phyloP scores from a whole-genome alignment of 2,888 invertebrate species.

The Automeris io region DNA sequence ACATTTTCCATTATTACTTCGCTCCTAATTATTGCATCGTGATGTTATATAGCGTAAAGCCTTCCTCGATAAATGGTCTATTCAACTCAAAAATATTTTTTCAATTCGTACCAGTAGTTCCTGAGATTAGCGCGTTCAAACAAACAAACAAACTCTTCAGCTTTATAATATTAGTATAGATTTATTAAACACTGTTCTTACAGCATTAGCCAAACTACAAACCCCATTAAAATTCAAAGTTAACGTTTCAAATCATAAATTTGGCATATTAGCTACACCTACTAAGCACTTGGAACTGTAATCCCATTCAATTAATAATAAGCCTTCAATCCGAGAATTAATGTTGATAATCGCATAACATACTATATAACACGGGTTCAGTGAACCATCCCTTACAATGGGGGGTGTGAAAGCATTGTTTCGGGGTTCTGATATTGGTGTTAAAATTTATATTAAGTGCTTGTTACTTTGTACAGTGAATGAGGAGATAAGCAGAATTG shows the following conservation, averaged over 20 bases:
- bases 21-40: too few relatives aligned
- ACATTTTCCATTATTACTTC: too few relatives aligned
- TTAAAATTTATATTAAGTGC: conserved; percentile 27
- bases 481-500: neutral
- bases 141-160: too few relatives aligned
- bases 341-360: conserved; percentile 13
- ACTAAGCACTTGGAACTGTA: conserved; percentile 4
- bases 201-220: too few relatives aligned
- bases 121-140: too few relatives aligned
- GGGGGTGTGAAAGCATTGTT: conserved; percentile 50
- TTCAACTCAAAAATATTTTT: too few relatives aligned
- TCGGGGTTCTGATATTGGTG: conserved; percentile 37
- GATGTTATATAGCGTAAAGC: too few relatives aligned
- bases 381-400: conserved; percentile 37
- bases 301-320: neutral
- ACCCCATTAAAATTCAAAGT: conserved; percentile 2
- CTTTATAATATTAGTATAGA: too few relatives aligned
- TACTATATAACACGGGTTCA: conserved; percentile 19
- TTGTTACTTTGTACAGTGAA: conserved; percentile 6
- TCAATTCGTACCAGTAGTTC: too few relatives aligned
- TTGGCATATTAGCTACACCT: conserved; percentile 36
- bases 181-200: too few relatives aligned
- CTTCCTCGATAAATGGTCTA: too few relatives aligned
- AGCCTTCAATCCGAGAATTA: neutral
- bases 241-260: conserved; percentile 24